Evolutionary conservation across 2,888 invertebrate genomes (phyloP).

Genomic region (Mesochorus sp.): DNA sequence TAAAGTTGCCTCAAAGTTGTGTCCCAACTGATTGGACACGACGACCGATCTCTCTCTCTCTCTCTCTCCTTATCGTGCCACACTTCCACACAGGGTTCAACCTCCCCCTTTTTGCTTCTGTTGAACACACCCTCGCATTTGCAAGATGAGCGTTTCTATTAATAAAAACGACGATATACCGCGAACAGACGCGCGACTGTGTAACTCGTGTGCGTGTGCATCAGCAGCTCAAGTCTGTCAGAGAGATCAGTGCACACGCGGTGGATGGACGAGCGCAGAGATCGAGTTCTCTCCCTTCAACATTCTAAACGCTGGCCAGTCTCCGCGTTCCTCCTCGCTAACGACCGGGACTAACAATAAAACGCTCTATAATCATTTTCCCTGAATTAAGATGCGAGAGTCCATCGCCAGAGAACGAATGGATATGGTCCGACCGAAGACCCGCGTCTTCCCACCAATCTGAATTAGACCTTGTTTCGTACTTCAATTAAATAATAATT

Average conservation of each 20-base stretch:
- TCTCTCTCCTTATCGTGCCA: slow-evolving; percentile 45
- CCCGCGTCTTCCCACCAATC: too few species aligned
- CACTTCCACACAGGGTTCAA: slow-evolving; percentile 38
- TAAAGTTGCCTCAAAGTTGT: slow-evolving; percentile 5
- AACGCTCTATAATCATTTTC: slow-evolving; percentile 50
- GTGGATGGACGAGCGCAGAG: slow-evolving; percentile 30
- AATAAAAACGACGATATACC: slow-evolving; percentile 66
- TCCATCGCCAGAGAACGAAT: too few species aligned
- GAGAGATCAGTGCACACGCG: neutral
- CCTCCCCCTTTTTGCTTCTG: slow-evolving; percentile 63
- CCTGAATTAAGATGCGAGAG: neutral
- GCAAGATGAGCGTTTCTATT: slow-evolving; percentile 76
- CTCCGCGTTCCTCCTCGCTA: slow-evolving; percentile 41
- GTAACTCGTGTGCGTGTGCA: neutral
- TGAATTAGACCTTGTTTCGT: too few species aligned
- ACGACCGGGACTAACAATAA: slow-evolving; percentile 53
- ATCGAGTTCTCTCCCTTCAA: slow-evolving; percentile 19
- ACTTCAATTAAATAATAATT: slow-evolving; percentile 20
- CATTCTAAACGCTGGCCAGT: neutral
- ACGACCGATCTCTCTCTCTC: slow-evolving; percentile 3
- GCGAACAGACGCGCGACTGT: neutral
- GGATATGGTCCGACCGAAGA: too few species aligned
- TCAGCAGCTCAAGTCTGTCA: neutral
- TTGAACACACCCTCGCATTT: slow-evolving; percentile 76
- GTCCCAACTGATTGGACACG: slow-evolving; percentile 33